Evolutionary conservation across 2,113 vertebrate genomes (phyloP), one percentile per base, ranked within the genome.

Genomic region (Pomatostomus ruficeps): DNA sequence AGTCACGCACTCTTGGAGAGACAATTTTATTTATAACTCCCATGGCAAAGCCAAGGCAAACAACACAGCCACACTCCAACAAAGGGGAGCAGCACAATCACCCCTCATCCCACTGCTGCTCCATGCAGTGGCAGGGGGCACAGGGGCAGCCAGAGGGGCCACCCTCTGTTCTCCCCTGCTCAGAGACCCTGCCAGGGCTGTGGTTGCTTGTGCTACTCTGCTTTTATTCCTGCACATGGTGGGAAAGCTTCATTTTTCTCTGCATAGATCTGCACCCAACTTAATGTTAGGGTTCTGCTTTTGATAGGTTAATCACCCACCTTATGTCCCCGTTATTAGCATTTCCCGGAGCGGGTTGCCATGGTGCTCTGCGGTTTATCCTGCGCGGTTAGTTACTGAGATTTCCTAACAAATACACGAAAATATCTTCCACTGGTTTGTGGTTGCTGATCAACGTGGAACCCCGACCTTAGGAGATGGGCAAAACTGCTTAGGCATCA

Each of bases 231-330:
- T 12, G 35, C n/a, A 66, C 11, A 1, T 1, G 2, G 45, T 86
- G 80, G 83, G 77, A 95, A 94, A 66, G 14, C 36, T 92, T 95
- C 90, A 75, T 89, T 95, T 78, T 96, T 94, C 75, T 96, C 59
- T 80, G 84, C 51, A 71, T 66, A 96, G 68, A 86, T 95, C 84
- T 92, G 91, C 63, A 82, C 77, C 75, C 79, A 80, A 58, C 49
- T 91, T 96, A 96, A 96, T 96, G 76, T 88, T 95, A 96, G 94
- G 93, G 94, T 96, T 96, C 83, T 92, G 94, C 49, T 96, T 96
- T 92, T 73, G 83, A 57, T 95, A 91, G 86, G 86, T 95, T 96
- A 96, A 91, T 96, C 96, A 95, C 89, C 89, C 91, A 96, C 93
- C 93, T 95, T 92, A 70, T 0, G 1, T 94, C 89, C 95, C 90